Conservation (phyloP, 2,113 vertebrate species). For the Megaleporinus macrocephalus region DNA sequence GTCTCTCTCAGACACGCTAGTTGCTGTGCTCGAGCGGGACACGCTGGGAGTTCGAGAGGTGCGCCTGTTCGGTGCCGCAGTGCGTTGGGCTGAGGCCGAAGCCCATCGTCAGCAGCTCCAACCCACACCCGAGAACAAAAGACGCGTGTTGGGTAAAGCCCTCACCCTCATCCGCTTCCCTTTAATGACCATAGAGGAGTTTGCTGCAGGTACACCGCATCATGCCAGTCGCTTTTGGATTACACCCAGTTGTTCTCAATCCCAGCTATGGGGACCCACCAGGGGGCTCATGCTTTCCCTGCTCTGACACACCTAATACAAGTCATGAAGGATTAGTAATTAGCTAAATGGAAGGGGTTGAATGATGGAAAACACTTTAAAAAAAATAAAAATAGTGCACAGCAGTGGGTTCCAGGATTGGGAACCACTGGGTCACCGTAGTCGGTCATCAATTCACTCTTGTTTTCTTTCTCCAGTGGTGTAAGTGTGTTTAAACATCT, state of each 20-base stretch:
- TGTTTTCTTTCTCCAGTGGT: not conserved
- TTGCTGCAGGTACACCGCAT: constrained; percentile 87
- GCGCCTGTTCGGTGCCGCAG: constrained; percentile 89
- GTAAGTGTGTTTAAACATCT: not conserved
- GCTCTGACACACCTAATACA: no score
- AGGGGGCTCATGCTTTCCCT: not conserved
- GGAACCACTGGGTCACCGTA: not conserved
- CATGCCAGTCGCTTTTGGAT: not conserved
- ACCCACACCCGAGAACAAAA: constrained; percentile 91
- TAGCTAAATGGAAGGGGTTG: not conserved
- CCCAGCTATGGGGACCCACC: not conserved
- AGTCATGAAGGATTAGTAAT: not conserved
- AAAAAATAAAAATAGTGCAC: not conserved
- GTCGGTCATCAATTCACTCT: not conserved
- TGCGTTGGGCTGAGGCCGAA: constrained; percentile 94
- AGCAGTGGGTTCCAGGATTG: constrained; percentile 6
- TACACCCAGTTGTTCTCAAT: not conserved
- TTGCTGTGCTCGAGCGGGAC: constrained; percentile 94
- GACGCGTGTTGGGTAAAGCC: constrained; percentile 90
- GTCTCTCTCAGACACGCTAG: constrained; percentile 85
- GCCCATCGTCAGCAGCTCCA: constrained; percentile 93
- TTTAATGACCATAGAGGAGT: constrained; percentile 98
- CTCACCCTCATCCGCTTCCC: constrained; percentile 96
- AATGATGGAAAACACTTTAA: not conserved
- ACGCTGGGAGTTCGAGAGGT: constrained; percentile 94